phyloP scores from a whole-genome alignment of 2,888 invertebrate genomes.

The Myopa testacea region DNA sequence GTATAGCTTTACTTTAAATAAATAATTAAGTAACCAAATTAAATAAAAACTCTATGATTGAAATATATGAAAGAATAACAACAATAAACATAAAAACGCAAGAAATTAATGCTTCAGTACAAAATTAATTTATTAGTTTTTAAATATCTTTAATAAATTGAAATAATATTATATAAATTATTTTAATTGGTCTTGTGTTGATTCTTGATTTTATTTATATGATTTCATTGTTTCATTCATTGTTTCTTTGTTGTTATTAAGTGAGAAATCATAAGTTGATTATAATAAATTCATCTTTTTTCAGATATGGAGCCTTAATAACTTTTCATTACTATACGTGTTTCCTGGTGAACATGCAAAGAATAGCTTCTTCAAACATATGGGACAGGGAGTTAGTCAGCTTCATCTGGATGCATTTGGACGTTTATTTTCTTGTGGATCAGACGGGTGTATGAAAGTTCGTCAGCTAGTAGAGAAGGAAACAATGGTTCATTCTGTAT shows the following conservation, averaged over 20 bases:
- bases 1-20: no score
- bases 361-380: conserved; percentile 97
- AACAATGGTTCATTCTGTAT: conserved; percentile 72
- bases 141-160: no score
- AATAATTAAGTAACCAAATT: no score
- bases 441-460: conserved; percentile 98
- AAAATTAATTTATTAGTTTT: no score
- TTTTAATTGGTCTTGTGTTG: no score
- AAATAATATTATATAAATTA: no score
- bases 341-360: conserved; percentile 95
- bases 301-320: conserved; percentile 92
- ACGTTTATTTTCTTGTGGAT: conserved; percentile 96
- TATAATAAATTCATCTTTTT: conserved; percentile 33
- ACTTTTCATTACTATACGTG: conserved; percentile 86
- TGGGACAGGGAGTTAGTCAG: conserved; percentile 96
- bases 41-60: no score
- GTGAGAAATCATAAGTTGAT: conserved; percentile 16
- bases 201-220: no score
- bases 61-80: no score
- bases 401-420: conserved; percentile 90
- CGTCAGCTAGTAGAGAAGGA: conserved; percentile 89
- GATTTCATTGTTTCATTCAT: background rate
- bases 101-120: no score
- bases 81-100: no score
- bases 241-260: background rate